These are phyloP conservation scores for Pteromalus puparum DNA, from an alignment of 1,140 invertebrate species.

Conservation along the genomic window DNA sequence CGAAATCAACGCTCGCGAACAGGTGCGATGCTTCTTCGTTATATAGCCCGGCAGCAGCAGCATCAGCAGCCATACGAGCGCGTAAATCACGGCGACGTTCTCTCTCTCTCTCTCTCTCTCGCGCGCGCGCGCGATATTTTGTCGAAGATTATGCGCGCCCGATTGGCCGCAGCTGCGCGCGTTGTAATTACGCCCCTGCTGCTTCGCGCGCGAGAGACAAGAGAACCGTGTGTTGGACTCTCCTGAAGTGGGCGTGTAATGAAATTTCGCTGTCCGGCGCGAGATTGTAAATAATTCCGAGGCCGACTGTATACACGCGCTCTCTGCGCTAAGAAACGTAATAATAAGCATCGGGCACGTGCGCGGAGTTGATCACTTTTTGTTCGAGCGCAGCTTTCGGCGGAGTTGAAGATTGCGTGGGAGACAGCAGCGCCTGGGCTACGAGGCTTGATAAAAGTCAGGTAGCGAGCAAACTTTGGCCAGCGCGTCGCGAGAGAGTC, in stretches of 20 bases:
- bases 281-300: neutral
- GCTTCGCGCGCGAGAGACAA: neutral
- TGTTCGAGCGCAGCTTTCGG: neutral
- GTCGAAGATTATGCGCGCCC: slow-evolving; percentile 13
- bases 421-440: neutral
- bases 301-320: too few relatives aligned
- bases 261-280: slow-evolving; percentile 7
- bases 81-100: neutral
- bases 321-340: neutral
- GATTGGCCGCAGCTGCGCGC: neutral
- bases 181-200: slow-evolving; percentile 4
- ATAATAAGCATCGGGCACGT: neutral
- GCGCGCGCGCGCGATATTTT: neutral
- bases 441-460: slow-evolving; percentile 30
- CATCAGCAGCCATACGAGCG: neutral
- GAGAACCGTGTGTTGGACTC: neutral
- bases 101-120: neutral
- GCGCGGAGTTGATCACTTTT: neutral
- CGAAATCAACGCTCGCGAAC: neutral
- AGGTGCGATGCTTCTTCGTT: slow-evolving; percentile 3
- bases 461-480: slow-evolving; percentile 29
- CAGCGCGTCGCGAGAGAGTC: too few relatives aligned
- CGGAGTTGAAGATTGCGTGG: neutral
- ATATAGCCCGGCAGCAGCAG: neutral
- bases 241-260: slow-evolving; percentile 6